Evolutionary conservation across 1,140 invertebrate species (phyloP), one percentile per base, ranked within the genome.

Genomic region (Pseudoatta argentina): DNA sequence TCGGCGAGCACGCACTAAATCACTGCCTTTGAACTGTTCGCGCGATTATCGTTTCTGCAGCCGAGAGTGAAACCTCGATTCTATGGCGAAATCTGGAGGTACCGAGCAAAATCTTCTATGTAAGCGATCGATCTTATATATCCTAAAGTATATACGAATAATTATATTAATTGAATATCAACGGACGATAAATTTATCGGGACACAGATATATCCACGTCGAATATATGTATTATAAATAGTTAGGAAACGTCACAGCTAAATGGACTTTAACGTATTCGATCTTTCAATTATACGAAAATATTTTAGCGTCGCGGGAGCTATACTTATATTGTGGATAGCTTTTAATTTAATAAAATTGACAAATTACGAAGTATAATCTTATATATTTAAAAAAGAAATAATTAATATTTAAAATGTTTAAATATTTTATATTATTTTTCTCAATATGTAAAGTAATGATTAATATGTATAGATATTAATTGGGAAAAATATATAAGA

Each of bases 31-130:
- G 73, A 89, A 89, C 88, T 85, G 51, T 88, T 89, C 86, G 53
- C 88, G 87, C 81, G 73, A 89, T 88, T 88, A 89, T 88, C 88
- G 81, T 85, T 88, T 63, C 87, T 89, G 83, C 67, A 87, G 48
- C 51, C 87, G 66, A 85, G 72, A 79, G 85, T 73, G 64, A 72
- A 69, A 81, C 55, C 39, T 30, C 39, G 76, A 77, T 76, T 88
- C 66, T 59, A 48, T 44, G 39, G 66, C 27, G 63, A 88, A 89
- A 86, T 69, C 34, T 53, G 27, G 34, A 57, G 73, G 59, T 34
- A 81, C 51, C 24, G 51, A 81, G 24, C 16, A 48, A 39, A 63
- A 76, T 51, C n/a, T 8, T 63, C n/a, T 18, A 48, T 10, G 10
- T 78, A 79, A 79, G 67, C 39, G 71, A 85, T 76, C n/a, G 59